phyloP scores from a whole-genome alignment of 1,140 invertebrate genomes.

The Drosophila mojavensis region DNA sequence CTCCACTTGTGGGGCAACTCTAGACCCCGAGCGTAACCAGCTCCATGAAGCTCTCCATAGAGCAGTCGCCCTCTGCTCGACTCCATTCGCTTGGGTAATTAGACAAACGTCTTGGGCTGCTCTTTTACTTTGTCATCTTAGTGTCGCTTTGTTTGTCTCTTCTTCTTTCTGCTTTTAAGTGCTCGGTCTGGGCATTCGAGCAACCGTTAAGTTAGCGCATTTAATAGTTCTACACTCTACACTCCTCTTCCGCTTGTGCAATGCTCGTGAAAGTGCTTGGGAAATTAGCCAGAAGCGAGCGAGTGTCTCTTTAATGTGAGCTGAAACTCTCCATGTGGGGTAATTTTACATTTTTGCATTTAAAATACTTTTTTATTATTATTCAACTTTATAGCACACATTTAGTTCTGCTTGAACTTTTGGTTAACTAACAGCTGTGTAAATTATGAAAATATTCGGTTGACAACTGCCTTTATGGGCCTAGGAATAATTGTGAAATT shows the following conservation, averaged over 20 bases:
- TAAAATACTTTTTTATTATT: background rate
- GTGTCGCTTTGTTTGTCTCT: slow-evolving; percentile 21
- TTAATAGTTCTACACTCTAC: slow-evolving; percentile 67
- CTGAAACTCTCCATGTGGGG: slow-evolving; percentile 10
- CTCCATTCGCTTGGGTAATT: slow-evolving; percentile 46
- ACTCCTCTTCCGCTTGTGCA: slow-evolving; percentile 35
- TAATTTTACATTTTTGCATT: slow-evolving; percentile 1
- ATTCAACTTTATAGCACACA: background rate
- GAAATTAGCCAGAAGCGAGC: slow-evolving; percentile 38
- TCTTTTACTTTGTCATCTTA: slow-evolving; percentile 50
- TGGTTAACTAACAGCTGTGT: no score
- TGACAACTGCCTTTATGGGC: no score
- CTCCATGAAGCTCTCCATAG: background rate
- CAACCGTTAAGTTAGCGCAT: slow-evolving; percentile 66
- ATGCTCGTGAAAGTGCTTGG: slow-evolving; percentile 42
- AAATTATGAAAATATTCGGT: no score
- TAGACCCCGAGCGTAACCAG: background rate
- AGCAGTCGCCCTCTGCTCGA: slow-evolving; percentile 11
- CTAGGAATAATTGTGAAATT: no score
- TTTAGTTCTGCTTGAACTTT: no score
- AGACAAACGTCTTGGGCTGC: slow-evolving; percentile 28
- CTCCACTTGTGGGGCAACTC: background rate
- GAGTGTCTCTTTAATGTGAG: slow-evolving; percentile 9
- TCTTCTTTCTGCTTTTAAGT: slow-evolving; percentile 22
- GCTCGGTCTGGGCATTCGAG: slow-evolving; percentile 23